phyloP scores from a whole-genome alignment of 35 echinoderm and acorn worm genomes.

The Hemicentrotus pulcherrimus region DNA sequence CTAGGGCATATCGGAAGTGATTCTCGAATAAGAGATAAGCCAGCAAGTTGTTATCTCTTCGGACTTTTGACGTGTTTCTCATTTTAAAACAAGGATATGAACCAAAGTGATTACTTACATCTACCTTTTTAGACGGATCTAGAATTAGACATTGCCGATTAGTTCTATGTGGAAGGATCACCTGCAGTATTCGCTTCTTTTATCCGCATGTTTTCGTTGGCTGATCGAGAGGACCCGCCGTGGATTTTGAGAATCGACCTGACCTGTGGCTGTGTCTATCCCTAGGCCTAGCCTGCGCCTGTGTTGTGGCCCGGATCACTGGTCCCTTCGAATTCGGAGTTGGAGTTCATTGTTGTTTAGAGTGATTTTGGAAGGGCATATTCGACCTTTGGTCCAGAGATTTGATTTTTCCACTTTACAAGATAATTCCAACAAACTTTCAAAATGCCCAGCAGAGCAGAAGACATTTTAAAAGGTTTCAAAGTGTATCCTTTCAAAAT shows the following conservation, averaged over 20 bases:
- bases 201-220: background rate
- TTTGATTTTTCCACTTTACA: background rate
- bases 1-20: background rate
- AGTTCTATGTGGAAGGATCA: background rate
- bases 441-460: constrained; percentile 79
- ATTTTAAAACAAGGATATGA: background rate
- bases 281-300: background rate
- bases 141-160: background rate
- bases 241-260: background rate
- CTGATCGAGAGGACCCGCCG: background rate
- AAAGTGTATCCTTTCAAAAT: constrained; percentile 85
- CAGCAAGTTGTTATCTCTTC: background rate
- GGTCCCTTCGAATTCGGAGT: background rate
- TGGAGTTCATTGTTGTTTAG: background rate
- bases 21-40: background rate
- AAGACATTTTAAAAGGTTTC: constrained; percentile 87
- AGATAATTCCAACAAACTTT: background rate
- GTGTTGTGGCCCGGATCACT: background rate
- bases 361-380: background rate
- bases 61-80: background rate
- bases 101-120: background rate
- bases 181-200: background rate
- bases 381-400: background rate
- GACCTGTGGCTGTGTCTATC: background rate
- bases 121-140: background rate